Evolutionary conservation across 2,888 invertebrate genomes (phyloP).

Genomic region (Eumacrocentrus americanus): DNA sequence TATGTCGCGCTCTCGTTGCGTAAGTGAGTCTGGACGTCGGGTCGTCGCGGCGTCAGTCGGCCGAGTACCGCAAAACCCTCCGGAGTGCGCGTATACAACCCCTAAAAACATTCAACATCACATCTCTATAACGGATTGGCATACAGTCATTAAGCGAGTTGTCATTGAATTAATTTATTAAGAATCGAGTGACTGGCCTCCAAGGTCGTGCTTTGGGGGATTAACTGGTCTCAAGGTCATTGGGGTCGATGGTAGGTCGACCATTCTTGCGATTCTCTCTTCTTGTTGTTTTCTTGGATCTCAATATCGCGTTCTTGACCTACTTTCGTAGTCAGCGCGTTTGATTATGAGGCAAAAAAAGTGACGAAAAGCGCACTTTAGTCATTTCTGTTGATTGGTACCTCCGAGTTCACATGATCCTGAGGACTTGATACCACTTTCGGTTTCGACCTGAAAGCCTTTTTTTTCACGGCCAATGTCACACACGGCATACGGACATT

Average conservation of each 20-base stretch:
- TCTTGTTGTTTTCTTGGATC: background rate
- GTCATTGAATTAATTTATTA: background rate
- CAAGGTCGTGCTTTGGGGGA: background rate
- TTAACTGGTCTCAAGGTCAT: background rate
- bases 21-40: slow-evolving; percentile 53
- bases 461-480: slow-evolving; percentile 38
- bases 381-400: no score
- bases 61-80: slow-evolving; percentile 47
- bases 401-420: no score
- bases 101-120: slow-evolving; percentile 14
- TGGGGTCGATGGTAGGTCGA: slow-evolving; percentile 13
- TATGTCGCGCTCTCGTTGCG: slow-evolving; percentile 45
- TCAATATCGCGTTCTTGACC: background rate
- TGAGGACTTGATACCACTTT: no score
- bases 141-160: background rate
- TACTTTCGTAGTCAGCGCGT: background rate
- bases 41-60: slow-evolving; percentile 52
- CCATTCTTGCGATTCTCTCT: background rate
- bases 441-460: slow-evolving; percentile 32
- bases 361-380: no score
- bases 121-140: background rate
- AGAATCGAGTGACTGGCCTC: background rate
- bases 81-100: slow-evolving; percentile 33
- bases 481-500: slow-evolving; percentile 10
- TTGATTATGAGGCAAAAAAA: no score